phyloP scores from a whole-genome alignment of 2,888 invertebrate genomes.

The Rotaria sp. region DNA sequence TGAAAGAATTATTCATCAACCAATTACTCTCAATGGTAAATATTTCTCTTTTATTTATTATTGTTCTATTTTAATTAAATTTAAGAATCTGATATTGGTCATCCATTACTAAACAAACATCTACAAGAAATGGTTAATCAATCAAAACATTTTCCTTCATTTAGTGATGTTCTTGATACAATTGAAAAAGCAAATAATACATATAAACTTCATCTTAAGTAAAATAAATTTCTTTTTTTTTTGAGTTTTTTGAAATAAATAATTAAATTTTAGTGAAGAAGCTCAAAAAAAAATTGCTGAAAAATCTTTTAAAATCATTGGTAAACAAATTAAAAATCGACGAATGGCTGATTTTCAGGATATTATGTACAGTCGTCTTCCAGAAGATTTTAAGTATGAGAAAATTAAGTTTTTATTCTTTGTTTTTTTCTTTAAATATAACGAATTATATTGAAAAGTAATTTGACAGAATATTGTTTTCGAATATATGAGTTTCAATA shows the following conservation, averaged over 20 bases:
- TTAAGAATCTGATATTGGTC: not conserved
- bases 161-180: not conserved
- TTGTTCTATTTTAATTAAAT: not conserved
- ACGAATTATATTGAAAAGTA: too few species aligned
- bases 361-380: slow-evolving; percentile 7
- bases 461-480: too few species aligned
- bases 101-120: not conserved
- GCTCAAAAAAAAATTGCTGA: not conserved
- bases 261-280: not conserved
- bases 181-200: not conserved
- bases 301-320: not conserved
- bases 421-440: not conserved
- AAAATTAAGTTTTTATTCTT: not conserved
- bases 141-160: not conserved
- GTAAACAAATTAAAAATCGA: not conserved
- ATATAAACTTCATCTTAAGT: not conserved
- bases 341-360: not conserved
- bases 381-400: not conserved
- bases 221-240: not conserved
- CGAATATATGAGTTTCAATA: too few species aligned
- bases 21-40: not conserved
- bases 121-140: not conserved
- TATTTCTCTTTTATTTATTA: too few species aligned
- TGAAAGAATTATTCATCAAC: not conserved
- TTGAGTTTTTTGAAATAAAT: not conserved